Evolutionary conservation across 1,140 invertebrate species (phyloP).

Genomic region (Frieseomelitta varia): DNA sequence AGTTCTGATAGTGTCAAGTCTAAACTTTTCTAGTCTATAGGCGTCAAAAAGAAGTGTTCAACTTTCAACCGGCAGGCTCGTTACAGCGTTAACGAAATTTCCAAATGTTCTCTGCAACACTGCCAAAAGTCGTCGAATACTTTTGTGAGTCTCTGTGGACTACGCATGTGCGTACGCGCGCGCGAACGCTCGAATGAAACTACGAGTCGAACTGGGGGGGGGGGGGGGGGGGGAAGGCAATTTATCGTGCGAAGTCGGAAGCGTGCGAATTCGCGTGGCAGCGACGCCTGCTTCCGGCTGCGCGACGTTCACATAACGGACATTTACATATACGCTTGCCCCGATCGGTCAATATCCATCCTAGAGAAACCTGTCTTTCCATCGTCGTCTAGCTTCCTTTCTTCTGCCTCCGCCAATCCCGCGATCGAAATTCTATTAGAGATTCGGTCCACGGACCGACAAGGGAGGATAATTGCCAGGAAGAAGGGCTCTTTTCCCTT

Average conservation of each 20-base stretch:
- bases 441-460: background rate
- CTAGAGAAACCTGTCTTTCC: constrained; percentile 16
- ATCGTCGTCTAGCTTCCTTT: background rate
- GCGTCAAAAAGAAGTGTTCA: too few relatives aligned
- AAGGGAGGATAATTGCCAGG: constrained; percentile 17
- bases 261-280: constrained; percentile 11
- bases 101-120: background rate
- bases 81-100: background rate
- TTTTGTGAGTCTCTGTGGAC: background rate
- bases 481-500: background rate
- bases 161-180: background rate
- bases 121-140: background rate
- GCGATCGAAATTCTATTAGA: constrained; percentile 37
- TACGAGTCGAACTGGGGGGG: constrained; percentile 40
- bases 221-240: background rate
- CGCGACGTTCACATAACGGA: constrained; percentile 29
- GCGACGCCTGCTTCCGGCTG: constrained; percentile 1
- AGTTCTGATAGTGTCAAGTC: too few relatives aligned
- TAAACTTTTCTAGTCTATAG: too few relatives aligned
- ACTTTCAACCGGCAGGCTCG: too few relatives aligned
- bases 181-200: constrained; percentile 14
- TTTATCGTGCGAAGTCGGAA: constrained; percentile 30
- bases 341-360: constrained; percentile 33
- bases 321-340: constrained; percentile 31
- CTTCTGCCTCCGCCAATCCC: too few relatives aligned